Evolutionary conservation across 2,888 invertebrate genomes (phyloP), one percentile per base, ranked within the genome.

Genomic region (Eudemis profundana): DNA sequence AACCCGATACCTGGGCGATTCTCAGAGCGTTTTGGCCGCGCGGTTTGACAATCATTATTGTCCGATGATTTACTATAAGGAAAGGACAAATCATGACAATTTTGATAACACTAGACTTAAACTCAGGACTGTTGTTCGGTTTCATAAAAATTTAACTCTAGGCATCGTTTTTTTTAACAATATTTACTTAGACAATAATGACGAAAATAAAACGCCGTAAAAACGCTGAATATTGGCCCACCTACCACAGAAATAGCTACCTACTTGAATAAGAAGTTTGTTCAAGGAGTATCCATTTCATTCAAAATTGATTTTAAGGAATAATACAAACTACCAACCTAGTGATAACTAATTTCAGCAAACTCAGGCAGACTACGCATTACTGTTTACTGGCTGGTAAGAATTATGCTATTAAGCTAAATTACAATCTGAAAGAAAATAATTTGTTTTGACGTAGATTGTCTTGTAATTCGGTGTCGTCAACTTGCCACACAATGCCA

Each of bases 401-500:
- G 36, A 36, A 36, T 36, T 1, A 36, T 12, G 36, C 12, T 36
- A 36, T 36, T 10, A 36, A 36, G 10, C 36, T 10, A 36, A 36
- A 36, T 36, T 36, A 12, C 36, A 36, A 36, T n/a, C n/a, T n/a
- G n/a, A 36, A 36, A 36, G 4, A 36, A 36, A 36, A 36, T 36
- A 7, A 36, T 36, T 36, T 36, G 33, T 36, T 36, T 36, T 36
- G 33, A 36, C 10, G 33, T 36, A 36, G 33, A 36, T 36, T 36
- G 33, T 36, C 14, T 42, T 5, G 40, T 42, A 42, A 42, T 4
- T 15, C 14, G 15, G 14, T 42, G 3, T 15, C n/a, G n/a, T n/a
- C n/a, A n/a, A n/a, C n/a, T n/a, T n/a, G n/a, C n/a, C n/a, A n/a
- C 38, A 38, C 38, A 38, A 14, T 14, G 40, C 40, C 40, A 40